Base-by-base conservation (phyloP, 1,140 invertebrate genomes). In the Saccostrea echinata region DNA sequence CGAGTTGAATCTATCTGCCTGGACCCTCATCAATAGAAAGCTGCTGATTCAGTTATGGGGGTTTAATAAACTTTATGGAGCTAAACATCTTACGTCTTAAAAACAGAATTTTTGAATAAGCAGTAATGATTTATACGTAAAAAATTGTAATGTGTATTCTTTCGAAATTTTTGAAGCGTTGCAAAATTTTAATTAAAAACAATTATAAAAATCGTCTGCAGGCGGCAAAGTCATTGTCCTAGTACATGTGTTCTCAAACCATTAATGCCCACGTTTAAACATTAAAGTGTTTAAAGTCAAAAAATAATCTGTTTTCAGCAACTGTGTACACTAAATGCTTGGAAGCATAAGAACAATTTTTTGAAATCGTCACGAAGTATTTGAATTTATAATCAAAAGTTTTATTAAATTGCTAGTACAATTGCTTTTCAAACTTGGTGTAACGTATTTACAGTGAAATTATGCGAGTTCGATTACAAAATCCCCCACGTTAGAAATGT, bases 221-320 rank as follows among this genome's bases (percentile, higher is more conserved):
- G 68, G 68, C 12, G 68, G 30, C 13, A 76, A 76, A 76, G 68
- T 33, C 27, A 76, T 33, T 76, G 11, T 76, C 12, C 27, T 33
- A 27, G 68, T 76, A 76, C 68, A 76, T 27, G 12, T 76, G 68
- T 76, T 76, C 68, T 76, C 27, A 33, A 76, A 61, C 16, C n/a
- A 21, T 21, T 6, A 61, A 18, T n/a, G n/a, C 55, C 55, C n/a
- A 61, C 55, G 18, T 61, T 21, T 21, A 1, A 6, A n/a, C 1
- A 61, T 8, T 61, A 61, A 61, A 61, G 4, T 57, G 16, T 21
- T 61, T 61, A 1, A 61, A 21, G 55, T n/a, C 21, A n/a, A 61
- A 61, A 61, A 61, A 18, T 21, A 61, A 61, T 61, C 16, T 61
- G 55, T 61, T 18, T 61, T n/a, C 16, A 61, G 55, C 18, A 18